These are phyloP conservation scores for Silurus asotus DNA, from an alignment of 2,113 vertebrate species.

Conservation along the genomic window DNA sequence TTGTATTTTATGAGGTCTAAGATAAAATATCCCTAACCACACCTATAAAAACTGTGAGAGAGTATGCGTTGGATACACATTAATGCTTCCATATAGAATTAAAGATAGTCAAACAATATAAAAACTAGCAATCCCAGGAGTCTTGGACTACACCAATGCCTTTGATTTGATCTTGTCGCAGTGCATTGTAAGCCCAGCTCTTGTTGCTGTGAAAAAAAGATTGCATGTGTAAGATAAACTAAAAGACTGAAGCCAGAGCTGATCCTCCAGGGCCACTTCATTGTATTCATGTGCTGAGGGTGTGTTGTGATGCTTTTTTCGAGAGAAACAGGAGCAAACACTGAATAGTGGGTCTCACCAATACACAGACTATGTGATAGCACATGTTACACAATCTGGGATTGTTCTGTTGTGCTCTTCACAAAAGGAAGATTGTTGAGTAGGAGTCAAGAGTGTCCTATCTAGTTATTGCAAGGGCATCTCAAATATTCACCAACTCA, in stretches of 20 bases:
- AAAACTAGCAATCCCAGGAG: conserved; percentile 54
- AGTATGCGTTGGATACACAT: not conserved
- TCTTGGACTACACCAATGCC: conserved; percentile 53
- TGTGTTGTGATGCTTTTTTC: conserved; percentile 44
- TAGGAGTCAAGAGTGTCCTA: not conserved
- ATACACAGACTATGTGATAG: conserved; percentile 47
- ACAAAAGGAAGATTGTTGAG: conserved; percentile 8
- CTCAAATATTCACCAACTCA: not conserved
- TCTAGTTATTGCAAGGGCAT: not conserved
- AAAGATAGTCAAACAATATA: conserved; percentile 44
- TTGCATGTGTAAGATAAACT: conserved; percentile 57
- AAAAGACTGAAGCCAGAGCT: conserved; percentile 57
- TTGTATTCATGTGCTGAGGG: conserved; percentile 44
- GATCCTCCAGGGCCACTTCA: conserved; percentile 59
- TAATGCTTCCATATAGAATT: conserved; percentile 1
- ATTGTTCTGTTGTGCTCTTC: not conserved
- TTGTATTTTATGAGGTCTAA: not conserved
- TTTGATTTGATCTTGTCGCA: conserved; percentile 57
- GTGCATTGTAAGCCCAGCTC: conserved; percentile 60
- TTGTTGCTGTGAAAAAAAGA: conserved; percentile 32
- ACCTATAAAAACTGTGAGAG: not conserved
- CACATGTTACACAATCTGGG: conserved; percentile 7
- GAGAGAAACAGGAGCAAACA: conserved; percentile 22
- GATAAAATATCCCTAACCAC: not conserved
- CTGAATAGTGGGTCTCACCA: not conserved